Evolutionary conservation across 2,888 invertebrate species (phyloP), one percentile per base, ranked within the genome.

Genomic region (Harpagoxenus sublaevis): DNA sequence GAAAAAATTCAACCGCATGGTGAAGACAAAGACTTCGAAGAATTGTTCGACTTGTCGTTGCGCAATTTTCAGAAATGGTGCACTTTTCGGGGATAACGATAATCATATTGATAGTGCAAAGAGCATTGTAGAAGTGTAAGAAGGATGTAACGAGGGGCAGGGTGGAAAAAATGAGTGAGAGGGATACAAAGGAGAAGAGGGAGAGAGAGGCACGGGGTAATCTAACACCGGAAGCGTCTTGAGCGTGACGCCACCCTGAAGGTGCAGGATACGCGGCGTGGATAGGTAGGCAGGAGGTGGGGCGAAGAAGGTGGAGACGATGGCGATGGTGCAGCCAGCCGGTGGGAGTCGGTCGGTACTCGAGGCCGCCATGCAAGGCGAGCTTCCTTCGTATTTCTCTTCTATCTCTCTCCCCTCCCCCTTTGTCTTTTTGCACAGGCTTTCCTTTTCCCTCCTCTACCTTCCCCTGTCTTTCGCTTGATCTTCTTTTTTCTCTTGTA

Each of bases 181-280:
- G 83, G 31, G 35, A 68, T 39, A 57, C 45, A 62, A 28, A 68
- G 68, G 1, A 85, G 73, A 70, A 63, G 84, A 89, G 87, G 82
- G 86, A 2, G 88, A 74, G 84, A 87, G 88, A 84, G 89, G 84
- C 87, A 90, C 91, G 86, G 93, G 93, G 95, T 95, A 95, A 95
- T 94, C 93, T 92, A 94, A 95, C 94, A 95, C 95, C 95, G 95
- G 95, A 95, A 95, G 95, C 94, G 94, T 94, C 95, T 94, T 94
- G 94, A 94, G 93, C 94, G 94, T 94, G 94, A 95, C 94, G 95
- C 95, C 95, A 95, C 95, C 95, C 95, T 94, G 95, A 95, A 95
- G 95, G 94, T 94, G 94, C 94, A 94, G 94, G 93, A 94, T 94
- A 94, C 93, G 93, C 93, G 87, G 89, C 90, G 91, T 90, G 91